Evolutionary conservation across 2,888 invertebrate genomes (phyloP).

Genomic region (Drosophila aldrichi): DNA sequence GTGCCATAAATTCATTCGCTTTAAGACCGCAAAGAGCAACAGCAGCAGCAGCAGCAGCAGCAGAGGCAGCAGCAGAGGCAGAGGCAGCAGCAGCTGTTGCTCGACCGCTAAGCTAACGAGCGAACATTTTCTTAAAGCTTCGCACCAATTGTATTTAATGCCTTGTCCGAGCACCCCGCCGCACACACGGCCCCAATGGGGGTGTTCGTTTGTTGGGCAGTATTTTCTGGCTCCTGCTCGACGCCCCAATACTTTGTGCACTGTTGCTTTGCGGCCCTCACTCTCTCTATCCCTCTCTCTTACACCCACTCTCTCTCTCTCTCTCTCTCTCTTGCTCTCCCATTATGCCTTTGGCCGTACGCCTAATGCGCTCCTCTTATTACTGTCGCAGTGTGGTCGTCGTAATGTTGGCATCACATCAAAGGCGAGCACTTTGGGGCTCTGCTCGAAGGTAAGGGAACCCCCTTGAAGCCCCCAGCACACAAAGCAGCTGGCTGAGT

Average conservation of each 20-base stretch:
- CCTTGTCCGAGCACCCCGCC: constrained; percentile 50
- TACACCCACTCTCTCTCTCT: constrained; percentile 29
- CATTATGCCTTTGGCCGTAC: constrained; percentile 64
- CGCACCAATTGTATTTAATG: constrained; percentile 71
- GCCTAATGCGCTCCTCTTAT: constrained; percentile 54
- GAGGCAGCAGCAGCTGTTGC: constrained; percentile 52
- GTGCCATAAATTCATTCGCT: constrained; percentile 47
- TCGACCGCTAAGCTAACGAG: constrained; percentile 54
- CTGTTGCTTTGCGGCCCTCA: constrained; percentile 4
- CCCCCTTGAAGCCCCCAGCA: background rate
- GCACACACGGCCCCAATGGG: constrained; percentile 10
- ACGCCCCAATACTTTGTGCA: constrained; percentile 44
- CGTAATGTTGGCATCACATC: constrained; percentile 70
- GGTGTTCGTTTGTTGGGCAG: background rate
- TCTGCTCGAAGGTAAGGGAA: background rate
- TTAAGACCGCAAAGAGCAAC: constrained; percentile 55
- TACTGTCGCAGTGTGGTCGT: constrained; percentile 51
- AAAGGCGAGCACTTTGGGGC: constrained; percentile 49
- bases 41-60: constrained; percentile 32
- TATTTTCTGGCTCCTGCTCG: constrained; percentile 16
- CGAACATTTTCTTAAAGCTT: constrained; percentile 65
- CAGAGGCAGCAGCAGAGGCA: constrained; percentile 42
- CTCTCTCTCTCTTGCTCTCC: constrained; percentile 43
- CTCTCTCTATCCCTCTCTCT: constrained; percentile 35
- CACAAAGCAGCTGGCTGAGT: constrained; percentile 24